phyloP scores from a whole-genome alignment of 1,140 invertebrate genomes.

The Atta texana region DNA sequence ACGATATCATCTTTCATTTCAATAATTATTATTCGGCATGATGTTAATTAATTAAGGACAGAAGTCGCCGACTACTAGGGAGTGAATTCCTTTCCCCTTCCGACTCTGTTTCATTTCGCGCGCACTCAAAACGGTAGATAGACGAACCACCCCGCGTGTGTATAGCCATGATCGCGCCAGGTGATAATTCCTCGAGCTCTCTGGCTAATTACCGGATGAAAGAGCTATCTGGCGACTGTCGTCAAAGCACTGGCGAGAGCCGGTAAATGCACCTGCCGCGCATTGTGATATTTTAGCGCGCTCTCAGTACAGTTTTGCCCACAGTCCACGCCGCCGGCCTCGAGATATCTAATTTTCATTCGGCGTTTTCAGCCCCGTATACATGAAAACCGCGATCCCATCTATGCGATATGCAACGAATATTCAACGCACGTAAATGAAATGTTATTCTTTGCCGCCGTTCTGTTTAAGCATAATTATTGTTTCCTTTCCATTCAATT shows the following conservation, averaged over 20 bases:
- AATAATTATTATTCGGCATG: slow-evolving; percentile 84
- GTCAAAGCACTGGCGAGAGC: slow-evolving; percentile 77
- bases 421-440: slow-evolving; percentile 12
- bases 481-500: slow-evolving; percentile 15
- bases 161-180: slow-evolving; percentile 75
- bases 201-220: slow-evolving; percentile 83
- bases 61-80: slow-evolving; percentile 6
- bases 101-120: not conserved
- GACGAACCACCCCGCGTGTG: slow-evolving; percentile 49
- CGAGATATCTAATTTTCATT: slow-evolving; percentile 73
- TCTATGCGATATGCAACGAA: not conserved
- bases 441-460: slow-evolving; percentile 11
- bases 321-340: slow-evolving; percentile 25
- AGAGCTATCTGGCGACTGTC: slow-evolving; percentile 82
- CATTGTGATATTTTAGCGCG: slow-evolving; percentile 75
- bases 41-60: slow-evolving; percentile 79
- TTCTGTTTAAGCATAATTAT: slow-evolving; percentile 29
- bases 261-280: slow-evolving; percentile 72
- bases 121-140: slow-evolving; percentile 27
- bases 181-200: slow-evolving; percentile 82
- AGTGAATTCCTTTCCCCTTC: not conserved
- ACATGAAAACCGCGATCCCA: slow-evolving; percentile 9
- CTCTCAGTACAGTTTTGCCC: slow-evolving; percentile 19
- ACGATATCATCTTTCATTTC: slow-evolving; percentile 83
- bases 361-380: slow-evolving; percentile 45